Evolutionary conservation across 2,113 vertebrate species (phyloP), one percentile per base, ranked within the genome.

Genomic region (Brienomyrus longianalis): DNA sequence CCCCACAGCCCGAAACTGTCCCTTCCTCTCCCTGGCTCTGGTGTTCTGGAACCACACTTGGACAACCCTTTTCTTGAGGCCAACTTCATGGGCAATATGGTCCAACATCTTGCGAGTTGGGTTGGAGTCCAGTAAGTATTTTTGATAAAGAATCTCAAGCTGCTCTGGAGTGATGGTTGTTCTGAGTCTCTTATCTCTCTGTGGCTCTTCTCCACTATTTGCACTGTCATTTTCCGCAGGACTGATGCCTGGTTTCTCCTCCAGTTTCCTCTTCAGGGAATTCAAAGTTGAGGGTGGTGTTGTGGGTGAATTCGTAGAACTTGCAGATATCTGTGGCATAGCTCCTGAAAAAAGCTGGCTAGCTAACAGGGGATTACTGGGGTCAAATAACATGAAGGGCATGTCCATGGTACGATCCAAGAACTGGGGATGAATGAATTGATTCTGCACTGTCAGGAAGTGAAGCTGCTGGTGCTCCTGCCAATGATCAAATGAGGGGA

Each of bases 31-130:
- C 92, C 99, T 96, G 2, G 99, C 99, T 59, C 99, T 95, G 0
- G 98, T 99, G 93, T 99, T 99, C 94, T 99, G 98, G 96, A 99
- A 99, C 98, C 98, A 99, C 31, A 99, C 98, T 92, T 99, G 98
- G 86, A 99, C 98, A 77, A 99, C 98, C 0, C 98, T 97, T 93
- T 99, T 98, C 94, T 99, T 98, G 89, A 99, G 95, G 91, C 98
- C 98, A 90, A 99, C 98, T 93, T 99, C 98, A 3, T 97, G 97
- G 3, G 98, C 98, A 91, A 99, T 99, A 93, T 98, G 97, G 93
- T 99, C 98, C 89, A 99, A 92, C 96, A 99, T 98, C 92, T 99
- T 99, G 91, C 98, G 97, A 8, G 98, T 99, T 23, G 98, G 98
- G 92, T 99, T 99, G 47, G 98, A 99, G 93, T 99, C 98, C 0